These are phyloP conservation scores for Drosophila dives DNA, from an alignment of 2,888 invertebrate genomes.

Conservation along the genomic window DNA sequence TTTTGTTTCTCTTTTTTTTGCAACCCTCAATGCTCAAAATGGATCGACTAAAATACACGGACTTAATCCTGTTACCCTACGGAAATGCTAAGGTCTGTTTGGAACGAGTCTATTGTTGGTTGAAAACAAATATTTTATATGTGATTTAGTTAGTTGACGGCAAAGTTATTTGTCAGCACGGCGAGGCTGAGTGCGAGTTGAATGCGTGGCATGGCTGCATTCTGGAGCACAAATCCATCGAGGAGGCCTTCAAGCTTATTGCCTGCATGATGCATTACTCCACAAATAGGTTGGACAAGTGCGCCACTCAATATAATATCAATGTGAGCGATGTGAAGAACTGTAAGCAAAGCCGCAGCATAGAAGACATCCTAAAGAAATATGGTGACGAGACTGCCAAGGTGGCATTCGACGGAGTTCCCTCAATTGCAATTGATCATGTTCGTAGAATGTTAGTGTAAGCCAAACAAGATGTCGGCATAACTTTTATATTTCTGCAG, in stretches of 20 bases:
- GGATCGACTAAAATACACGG: constrained; percentile 51
- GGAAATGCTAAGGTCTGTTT: constrained; percentile 70
- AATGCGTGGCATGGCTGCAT: constrained; percentile 84
- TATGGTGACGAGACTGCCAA: constrained; percentile 75
- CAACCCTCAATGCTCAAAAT: too few relatives aligned
- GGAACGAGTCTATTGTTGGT: not conserved
- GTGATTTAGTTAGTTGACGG: constrained; percentile 32
- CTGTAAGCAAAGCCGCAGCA: constrained; percentile 66
- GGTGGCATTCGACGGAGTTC: constrained; percentile 77
- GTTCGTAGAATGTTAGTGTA: constrained; percentile 60
- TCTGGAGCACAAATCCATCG: constrained; percentile 75
- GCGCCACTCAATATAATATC: constrained; percentile 65
- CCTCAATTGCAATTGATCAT: constrained; percentile 79
- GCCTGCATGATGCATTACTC: constrained; percentile 78
- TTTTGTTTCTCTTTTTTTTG: too few relatives aligned
- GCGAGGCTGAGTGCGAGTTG: constrained; percentile 78
- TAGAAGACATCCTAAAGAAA: constrained; percentile 75
- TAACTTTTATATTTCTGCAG: constrained; percentile 22
- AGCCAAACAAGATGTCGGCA: not conserved
- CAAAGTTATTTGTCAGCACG: constrained; percentile 81
- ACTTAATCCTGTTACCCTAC: constrained; percentile 70
- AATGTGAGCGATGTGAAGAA: constrained; percentile 68
- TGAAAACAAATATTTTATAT: not conserved
- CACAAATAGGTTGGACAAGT: constrained; percentile 57
- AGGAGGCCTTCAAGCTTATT: constrained; percentile 74